A percentile compares a stretch with the other conserved stretches of the same genome.
These are phyloP conservation scores for Apodemia duryi DNA, from an alignment of 2,888 invertebrate genomes.

Conservation along the genomic window DNA sequence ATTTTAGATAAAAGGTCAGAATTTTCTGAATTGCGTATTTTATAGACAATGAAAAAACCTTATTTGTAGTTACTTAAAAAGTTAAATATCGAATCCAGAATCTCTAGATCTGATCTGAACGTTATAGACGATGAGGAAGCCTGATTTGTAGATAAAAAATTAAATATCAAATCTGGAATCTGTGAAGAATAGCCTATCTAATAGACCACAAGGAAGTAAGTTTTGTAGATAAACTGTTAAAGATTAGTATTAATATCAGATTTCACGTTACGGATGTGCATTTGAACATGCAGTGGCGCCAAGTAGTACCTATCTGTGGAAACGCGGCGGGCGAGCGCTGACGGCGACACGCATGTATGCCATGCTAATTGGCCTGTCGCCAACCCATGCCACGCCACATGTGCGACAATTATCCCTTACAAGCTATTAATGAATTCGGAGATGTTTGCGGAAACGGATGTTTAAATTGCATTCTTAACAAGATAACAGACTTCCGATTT, in stretches of 20 bases:
- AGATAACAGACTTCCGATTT: conserved; percentile 49
- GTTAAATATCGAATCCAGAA: no score
- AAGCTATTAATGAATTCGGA: conserved; percentile 64
- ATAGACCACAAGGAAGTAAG: not conserved
- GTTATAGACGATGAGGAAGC: no score
- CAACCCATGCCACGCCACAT: conserved; percentile 74
- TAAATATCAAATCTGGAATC: no score
- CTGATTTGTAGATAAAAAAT: no score
- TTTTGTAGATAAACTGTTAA: conserved; percentile 22
- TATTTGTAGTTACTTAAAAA: no score
- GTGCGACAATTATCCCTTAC: conserved; percentile 76
- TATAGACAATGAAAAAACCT: no score
- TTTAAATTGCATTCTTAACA: conserved; percentile 70
- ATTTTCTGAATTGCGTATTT: no score
- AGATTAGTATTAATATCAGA: conserved; percentile 32
- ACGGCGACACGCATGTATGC: conserved; percentile 49
- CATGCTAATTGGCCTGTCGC: conserved; percentile 77
- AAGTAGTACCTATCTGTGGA: not conserved
- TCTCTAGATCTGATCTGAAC: no score
- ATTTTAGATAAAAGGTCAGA: no score
- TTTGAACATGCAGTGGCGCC: conserved; percentile 40
- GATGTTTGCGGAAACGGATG: conserved; percentile 77
- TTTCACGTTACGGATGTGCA: conserved; percentile 45
- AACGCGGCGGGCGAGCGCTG: conserved; percentile 45
- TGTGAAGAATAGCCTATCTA: no score